Percentiles rank a stretch among this genome's conserved stretches.
Evolutionary conservation across 2,888 invertebrate species (phyloP).

Genomic region (Stegana nigrithorax): DNA sequence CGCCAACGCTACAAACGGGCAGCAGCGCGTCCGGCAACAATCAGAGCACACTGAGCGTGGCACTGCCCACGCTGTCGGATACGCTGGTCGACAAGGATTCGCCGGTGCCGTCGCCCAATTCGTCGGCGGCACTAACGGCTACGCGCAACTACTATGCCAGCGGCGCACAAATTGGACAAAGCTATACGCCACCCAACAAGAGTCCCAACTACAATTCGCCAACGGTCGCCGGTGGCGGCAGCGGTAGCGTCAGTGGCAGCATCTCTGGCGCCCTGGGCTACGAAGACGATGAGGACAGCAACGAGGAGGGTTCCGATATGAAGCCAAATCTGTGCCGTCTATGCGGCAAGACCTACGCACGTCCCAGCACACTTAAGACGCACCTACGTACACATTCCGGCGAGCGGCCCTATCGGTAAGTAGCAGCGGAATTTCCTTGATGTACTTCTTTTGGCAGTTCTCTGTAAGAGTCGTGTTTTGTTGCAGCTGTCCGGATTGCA

Average conservation of each 20-base stretch:
- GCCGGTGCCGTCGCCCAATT: conserved; percentile 51
- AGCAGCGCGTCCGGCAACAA: no score
- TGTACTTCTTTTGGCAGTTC: background rate
- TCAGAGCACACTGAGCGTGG: conserved; percentile 70
- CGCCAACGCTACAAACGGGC: conserved; percentile 67
- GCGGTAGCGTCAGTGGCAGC: conserved; percentile 51
- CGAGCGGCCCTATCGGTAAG: conserved; percentile 75
- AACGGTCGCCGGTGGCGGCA: conserved; percentile 56
- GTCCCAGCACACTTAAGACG: conserved; percentile 96
- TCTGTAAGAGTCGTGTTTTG: background rate
- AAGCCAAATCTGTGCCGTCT: conserved; percentile 92
- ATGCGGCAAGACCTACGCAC: conserved; percentile 96
- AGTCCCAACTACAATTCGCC: conserved; percentile 62
- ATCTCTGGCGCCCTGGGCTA: conserved; percentile 52
- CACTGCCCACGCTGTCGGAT: conserved; percentile 64
- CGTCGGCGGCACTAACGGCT: conserved; percentile 53
- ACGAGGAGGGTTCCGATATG: conserved; percentile 70
- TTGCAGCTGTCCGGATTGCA: conserved; percentile 85
- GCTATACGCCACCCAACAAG: conserved; percentile 64
- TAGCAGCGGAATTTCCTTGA: background rate
- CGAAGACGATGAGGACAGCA: conserved; percentile 78
- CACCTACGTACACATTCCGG: conserved; percentile 97
- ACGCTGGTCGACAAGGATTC: conserved; percentile 56
- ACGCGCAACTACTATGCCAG: conserved; percentile 67
- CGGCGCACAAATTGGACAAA: conserved; percentile 49